Base-by-base conservation (phyloP, 2,113 vertebrate species). In the Casuarius casuarius region DNA sequence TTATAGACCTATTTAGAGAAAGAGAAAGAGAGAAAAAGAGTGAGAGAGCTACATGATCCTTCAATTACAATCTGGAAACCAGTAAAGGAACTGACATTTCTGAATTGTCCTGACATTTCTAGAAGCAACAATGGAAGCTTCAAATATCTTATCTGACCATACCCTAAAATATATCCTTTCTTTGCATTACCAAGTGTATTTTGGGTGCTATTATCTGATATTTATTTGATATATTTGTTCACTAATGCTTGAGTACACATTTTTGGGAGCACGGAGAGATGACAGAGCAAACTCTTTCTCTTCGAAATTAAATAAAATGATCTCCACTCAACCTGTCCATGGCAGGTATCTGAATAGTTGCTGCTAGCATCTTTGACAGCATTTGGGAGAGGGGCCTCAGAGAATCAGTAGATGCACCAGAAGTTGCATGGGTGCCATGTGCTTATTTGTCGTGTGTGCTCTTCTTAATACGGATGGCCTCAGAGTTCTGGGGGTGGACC, bases 1-100 rank as follows among this genome's bases (percentile, higher is more conserved):
- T 96, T 97, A 95, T 86, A 94, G 94, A 95, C 78, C 78, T 94
- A 94, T 89, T 86, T 96, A 95, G 79, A 90, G 89, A 87, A 76
- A 92, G 40, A 94, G 51, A 92, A 62, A 87, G 70, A 95, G 75
- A 93, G 65, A 77, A 20, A 94, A 91, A 95, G 75, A 92, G 83
- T 3, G 5, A 85, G 79, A 84, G 91, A 94, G 88, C 91, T 96
- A 97, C 94, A 84, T 92, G 94, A 95, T 95, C 87, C 95, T 95
- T 67, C 82, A 96, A 79, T 95, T 89, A 87, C 51, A 71, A 84
- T 95, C 83, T 90, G 92, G 94, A 91, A 97, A 95, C 78, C 2
- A 1, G 73, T 90, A 91, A 97, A 97, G 81, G 87, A 92, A 90
- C 63, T 96, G 94, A 89, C 83, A 87, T 96, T 97, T 93, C 91